Evolutionary conservation across 2,797 vertebrate genomes (phyloP).

Genomic region (Triplophysa bombifrons): DNA sequence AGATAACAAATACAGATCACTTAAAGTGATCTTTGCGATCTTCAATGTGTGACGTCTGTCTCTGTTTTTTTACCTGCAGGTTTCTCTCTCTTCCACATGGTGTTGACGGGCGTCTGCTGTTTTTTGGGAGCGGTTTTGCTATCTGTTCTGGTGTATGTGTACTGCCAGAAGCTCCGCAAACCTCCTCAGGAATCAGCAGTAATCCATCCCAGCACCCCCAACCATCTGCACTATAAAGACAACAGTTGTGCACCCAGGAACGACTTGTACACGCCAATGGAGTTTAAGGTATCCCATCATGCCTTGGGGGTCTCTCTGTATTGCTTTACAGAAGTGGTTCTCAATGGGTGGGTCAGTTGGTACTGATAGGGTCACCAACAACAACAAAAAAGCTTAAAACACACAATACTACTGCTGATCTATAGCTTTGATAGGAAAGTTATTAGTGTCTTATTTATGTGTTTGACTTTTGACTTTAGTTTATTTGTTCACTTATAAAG

Average conservation of each 20-base stretch:
- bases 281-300: conserved; percentile 86
- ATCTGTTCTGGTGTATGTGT: conserved; percentile 85
- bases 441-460: too few relatives aligned
- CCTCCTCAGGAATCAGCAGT: conserved; percentile 87
- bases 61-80: conserved; percentile 67
- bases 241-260: conserved; percentile 90
- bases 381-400: too few relatives aligned
- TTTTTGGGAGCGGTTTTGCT: conserved; percentile 88
- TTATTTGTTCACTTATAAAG: too few relatives aligned
- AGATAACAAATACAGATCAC: too few relatives aligned
- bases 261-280: conserved; percentile 96
- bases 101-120: conserved; percentile 84
- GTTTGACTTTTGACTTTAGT: too few relatives aligned
- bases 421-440: too few relatives aligned
- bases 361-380: neutral
- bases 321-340: neutral
- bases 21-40: neutral
- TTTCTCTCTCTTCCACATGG: conserved; percentile 90
- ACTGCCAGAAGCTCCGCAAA: conserved; percentile 86
- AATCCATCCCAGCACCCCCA: conserved; percentile 92
- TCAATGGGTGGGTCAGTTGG: neutral
- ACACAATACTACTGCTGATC: too few relatives aligned
- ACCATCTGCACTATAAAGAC: conserved; percentile 93
- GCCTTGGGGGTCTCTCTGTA: neutral
- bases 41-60: neutral